Percentiles rank a stretch among this genome's conserved stretches.
Conservation (phyloP, 2,888 invertebrate species). For the Drosophila antonietae region DNA sequence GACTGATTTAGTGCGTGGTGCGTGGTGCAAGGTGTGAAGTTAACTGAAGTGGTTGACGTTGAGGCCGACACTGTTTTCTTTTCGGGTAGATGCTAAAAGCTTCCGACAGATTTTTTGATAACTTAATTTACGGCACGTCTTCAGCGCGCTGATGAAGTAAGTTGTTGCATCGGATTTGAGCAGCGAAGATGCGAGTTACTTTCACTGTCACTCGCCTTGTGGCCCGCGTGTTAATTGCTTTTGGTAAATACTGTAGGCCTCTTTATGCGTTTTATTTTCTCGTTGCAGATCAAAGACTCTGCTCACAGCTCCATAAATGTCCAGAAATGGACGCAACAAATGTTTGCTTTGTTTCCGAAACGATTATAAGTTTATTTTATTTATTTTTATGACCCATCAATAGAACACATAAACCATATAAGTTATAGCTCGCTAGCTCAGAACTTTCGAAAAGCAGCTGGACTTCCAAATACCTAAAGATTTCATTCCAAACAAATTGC, state of each 20-base stretch:
- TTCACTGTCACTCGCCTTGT: slow-evolving; percentile 70
- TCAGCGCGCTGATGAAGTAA: slow-evolving; percentile 66
- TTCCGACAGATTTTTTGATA: slow-evolving; percentile 77
- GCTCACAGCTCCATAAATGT: slow-evolving; percentile 29
- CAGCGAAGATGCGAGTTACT: slow-evolving; percentile 48
- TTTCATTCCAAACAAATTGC: slow-evolving; percentile 51
- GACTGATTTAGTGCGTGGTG: slow-evolving; percentile 77
- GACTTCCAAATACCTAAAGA: slow-evolving; percentile 27
- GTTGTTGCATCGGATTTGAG: slow-evolving; percentile 20
- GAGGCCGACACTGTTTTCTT: slow-evolving; percentile 28
- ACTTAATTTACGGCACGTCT: slow-evolving; percentile 75
- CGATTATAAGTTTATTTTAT: slow-evolving; percentile 33
- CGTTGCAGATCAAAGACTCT: slow-evolving; percentile 17
- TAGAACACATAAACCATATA: slow-evolving; percentile 23
- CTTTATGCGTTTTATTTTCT: slow-evolving; percentile 7
- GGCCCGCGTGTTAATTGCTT: slow-evolving; percentile 64
- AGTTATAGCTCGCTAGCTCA: slow-evolving; percentile 13
- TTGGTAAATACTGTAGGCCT: slow-evolving; percentile 20
- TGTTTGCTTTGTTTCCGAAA: slow-evolving; percentile 35
- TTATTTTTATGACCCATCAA: slow-evolving; percentile 19
- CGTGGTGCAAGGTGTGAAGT: slow-evolving; percentile 70
- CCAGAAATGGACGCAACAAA: slow-evolving; percentile 30
- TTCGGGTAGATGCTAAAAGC: slow-evolving; percentile 71
- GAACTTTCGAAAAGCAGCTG: slow-evolving; percentile 25
- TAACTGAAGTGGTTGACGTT: slow-evolving; percentile 55